A percentile compares a stretch with the other conserved stretches of the same genome.
Evolutionary conservation across 1,140 invertebrate species (phyloP).

Genomic region (Hycleus phaleratus): DNA sequence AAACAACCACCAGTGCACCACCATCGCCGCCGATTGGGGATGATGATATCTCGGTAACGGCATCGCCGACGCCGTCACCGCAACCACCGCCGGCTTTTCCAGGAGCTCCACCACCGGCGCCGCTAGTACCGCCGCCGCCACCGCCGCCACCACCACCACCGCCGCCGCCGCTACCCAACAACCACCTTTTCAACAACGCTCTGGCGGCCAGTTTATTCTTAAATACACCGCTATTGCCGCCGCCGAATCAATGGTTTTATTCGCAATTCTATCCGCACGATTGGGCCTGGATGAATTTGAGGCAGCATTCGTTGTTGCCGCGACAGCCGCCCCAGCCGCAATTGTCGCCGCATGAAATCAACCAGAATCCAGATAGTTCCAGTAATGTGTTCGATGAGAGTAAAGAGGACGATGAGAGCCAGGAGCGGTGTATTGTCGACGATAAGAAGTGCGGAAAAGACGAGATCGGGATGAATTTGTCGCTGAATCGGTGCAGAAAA

Average conservation of each 20-base stretch:
- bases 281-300: conserved; percentile 52
- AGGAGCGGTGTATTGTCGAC: not conserved
- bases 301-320: conserved; percentile 44
- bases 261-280: conserved; percentile 58
- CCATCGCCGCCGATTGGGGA: conserved; percentile 41
- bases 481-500: conserved; percentile 30
- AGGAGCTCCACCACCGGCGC: conserved; percentile 44
- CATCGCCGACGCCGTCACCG: conserved; percentile 49
- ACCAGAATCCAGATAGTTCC: conserved; percentile 38
- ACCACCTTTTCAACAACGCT: conserved; percentile 54
- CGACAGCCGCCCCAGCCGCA: conserved; percentile 36
- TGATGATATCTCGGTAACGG: conserved; percentile 61
- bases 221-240: conserved; percentile 60
- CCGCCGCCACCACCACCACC: conserved; percentile 40
- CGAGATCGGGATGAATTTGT: conserved; percentile 33
- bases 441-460: conserved; percentile 16
- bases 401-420: conserved; percentile 19
- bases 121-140: conserved; percentile 41
- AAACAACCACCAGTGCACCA: conserved; percentile 40
- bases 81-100: conserved; percentile 42
- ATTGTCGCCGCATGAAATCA: conserved; percentile 37
- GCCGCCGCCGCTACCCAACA: conserved; percentile 36
- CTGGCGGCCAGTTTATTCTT: conserved; percentile 61
- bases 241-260: conserved; percentile 65
- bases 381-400: conserved; percentile 30